A percentile compares a stretch with the other conserved stretches of the same genome.
Evolutionary conservation across 2,888 invertebrate species (phyloP).

Genomic region (Eumacrocentrus americanus): DNA sequence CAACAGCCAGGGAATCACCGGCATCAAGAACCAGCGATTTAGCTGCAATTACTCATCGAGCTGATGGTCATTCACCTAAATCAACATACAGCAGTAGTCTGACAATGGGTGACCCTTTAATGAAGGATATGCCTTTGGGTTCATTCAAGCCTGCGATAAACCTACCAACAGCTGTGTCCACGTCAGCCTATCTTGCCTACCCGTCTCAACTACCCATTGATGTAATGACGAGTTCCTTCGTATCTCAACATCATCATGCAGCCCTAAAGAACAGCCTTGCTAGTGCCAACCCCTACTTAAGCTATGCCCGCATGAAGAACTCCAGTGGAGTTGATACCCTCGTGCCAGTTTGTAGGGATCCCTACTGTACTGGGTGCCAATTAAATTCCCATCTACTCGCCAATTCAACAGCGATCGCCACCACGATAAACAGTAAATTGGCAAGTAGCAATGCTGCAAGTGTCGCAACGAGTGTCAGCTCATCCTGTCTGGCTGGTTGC

Average conservation of each 20-base stretch:
- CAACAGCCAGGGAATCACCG: slow-evolving; percentile 59
- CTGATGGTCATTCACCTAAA: slow-evolving; percentile 38
- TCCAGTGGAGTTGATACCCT: slow-evolving; percentile 88
- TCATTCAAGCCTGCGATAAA: slow-evolving; percentile 69
- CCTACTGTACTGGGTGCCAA: slow-evolving; percentile 94
- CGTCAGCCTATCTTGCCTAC: slow-evolving; percentile 69
- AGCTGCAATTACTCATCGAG: slow-evolving; percentile 46
- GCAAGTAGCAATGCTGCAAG: slow-evolving; percentile 68
- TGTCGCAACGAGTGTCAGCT: slow-evolving; percentile 68
- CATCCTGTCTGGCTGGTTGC: slow-evolving; percentile 91
- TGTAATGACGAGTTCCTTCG: slow-evolving; percentile 74
- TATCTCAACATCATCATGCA: slow-evolving; percentile 78
- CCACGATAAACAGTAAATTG: background rate
- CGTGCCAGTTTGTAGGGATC: slow-evolving; percentile 94
- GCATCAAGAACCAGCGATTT: slow-evolving; percentile 65
- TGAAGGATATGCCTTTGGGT: slow-evolving; percentile 71
- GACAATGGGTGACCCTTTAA: slow-evolving; percentile 70
- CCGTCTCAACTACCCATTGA: slow-evolving; percentile 75
- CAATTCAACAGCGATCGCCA: slow-evolving; percentile 68
- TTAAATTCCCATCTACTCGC: slow-evolving; percentile 77
- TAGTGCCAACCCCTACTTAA: slow-evolving; percentile 74
- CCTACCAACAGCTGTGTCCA: slow-evolving; percentile 54
- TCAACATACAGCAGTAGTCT: slow-evolving; percentile 63
- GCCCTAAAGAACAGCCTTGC: slow-evolving; percentile 61
- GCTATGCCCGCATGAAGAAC: slow-evolving; percentile 90